Evolutionary conservation across 2,797 vertebrate species (phyloP).

Genomic region (Helarctos malayanus): DNA sequence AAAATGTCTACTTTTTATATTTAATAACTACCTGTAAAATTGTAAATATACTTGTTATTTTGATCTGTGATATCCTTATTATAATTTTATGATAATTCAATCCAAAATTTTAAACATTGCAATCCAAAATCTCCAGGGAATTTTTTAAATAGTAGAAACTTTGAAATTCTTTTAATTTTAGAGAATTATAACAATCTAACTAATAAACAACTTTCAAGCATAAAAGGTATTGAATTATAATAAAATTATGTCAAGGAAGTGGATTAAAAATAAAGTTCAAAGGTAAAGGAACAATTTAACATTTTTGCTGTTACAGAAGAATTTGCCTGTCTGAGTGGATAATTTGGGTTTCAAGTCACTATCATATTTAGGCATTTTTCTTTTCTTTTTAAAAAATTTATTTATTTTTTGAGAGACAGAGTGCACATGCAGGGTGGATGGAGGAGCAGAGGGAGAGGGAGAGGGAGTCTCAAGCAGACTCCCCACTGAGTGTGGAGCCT

Average conservation of each 20-base stretch:
- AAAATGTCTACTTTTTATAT: neutral
- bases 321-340: neutral
- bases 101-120: constrained; percentile 8
- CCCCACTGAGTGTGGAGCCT: neutral
- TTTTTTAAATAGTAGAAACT: neutral
- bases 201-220: neutral
- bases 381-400: neutral
- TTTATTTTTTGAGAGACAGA: neutral
- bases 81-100: neutral
- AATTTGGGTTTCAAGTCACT: neutral
- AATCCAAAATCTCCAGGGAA: neutral
- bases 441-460: neutral
- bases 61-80: neutral
- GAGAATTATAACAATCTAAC: constrained; percentile 4
- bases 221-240: constrained; percentile 9
- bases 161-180: constrained; percentile 35
- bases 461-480: neutral
- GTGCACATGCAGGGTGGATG: neutral
- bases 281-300: neutral
- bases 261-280: neutral
- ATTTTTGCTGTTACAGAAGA: constrained; percentile 29
- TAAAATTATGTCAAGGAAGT: neutral
- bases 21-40: neutral
- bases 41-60: neutral
- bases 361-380: neutral